Percentiles rank a stretch among this genome's conserved stretches.
These are phyloP conservation scores for Arenaria interpres DNA, from an alignment of 2,113 vertebrate species.

Conservation along the genomic window DNA sequence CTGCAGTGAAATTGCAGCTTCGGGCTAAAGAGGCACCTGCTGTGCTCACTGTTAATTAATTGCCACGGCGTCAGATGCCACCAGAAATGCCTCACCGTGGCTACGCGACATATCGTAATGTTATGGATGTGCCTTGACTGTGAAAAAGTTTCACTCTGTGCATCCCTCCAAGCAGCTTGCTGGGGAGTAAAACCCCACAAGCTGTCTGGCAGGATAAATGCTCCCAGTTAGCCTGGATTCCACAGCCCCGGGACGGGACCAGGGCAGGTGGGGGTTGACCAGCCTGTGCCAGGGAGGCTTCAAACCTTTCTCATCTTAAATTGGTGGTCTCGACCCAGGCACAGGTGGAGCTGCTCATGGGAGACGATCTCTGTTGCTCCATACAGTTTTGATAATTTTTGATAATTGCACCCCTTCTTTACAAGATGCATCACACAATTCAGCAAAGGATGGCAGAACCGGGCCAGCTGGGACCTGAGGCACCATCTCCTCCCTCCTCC, in stretches of 20 bases:
- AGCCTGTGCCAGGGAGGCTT: neutral
- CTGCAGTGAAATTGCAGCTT: neutral
- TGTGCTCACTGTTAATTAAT: slow-evolving; percentile 15
- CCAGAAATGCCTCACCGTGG: neutral
- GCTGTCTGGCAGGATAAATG: neutral
- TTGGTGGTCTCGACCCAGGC: neutral
- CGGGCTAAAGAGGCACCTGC: neutral
- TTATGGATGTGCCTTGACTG: neutral
- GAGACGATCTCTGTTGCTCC: neutral
- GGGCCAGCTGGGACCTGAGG: neutral
- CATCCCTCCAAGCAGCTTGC: neutral
- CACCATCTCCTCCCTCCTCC: neutral
- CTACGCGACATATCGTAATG: accelerated
- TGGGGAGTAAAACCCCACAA: neutral
- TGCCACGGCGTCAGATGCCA: neutral
- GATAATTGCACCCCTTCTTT: neutral
- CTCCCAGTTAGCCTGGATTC: neutral
- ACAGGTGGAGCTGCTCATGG: neutral
- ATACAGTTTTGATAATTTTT: neutral
- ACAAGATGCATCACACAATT: neutral
- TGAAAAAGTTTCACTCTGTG: neutral
- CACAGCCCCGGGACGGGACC: neutral
- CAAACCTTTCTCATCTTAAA: neutral
- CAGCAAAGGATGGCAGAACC: accelerated
- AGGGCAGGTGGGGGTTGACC: neutral